Evolutionary conservation across 2,888 invertebrate genomes (phyloP), one percentile per base, ranked within the genome.

Genomic region (Drosophila gaucha): DNA sequence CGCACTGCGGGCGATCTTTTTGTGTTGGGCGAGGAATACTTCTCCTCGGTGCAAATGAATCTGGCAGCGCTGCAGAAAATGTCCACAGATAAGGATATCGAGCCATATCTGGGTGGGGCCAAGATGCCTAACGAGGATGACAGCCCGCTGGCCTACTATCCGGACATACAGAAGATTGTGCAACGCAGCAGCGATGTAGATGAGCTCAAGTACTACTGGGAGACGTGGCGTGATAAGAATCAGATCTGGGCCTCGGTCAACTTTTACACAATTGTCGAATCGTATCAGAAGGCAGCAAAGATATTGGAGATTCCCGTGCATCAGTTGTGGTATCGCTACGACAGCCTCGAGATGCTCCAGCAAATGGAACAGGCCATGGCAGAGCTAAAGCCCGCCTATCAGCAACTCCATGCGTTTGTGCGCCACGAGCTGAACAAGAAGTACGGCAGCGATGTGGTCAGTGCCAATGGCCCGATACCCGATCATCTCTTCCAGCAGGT

Each of bases 391-490:
- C 97, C 97, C 0, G 90, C 97, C 3, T 97, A 97, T 89, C 92
- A 95, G 65, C 94, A 97, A 84, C 92, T 97, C 2, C 97, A 97
- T 86, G 96, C 96, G 0, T 97, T 96, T 80, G 95, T 96, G 1
- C 93, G 97, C 67, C 93, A 94, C 60, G 94, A 95, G 62, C 92
- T 97, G 22, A 92, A 94, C 26, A 93, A 94, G 80, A 94, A 94
- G 78, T 96, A 97, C 88, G 96, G 96, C 2, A 93, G 94, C 8
- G 91, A 93, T 18, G 91, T 95, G 0, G 93, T 95, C 0, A 93
- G 94, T 0, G 93, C 93, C 38, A 93, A 92, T 64, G 96, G 95
- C 44, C 95, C 95, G 0, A 96, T 96, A 56, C 96, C 96, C 0
- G 96, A 95, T 16, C 96, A 96, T 92, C 92, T 96, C 10, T 91